Evolutionary conservation across 2,797 vertebrate genomes (phyloP), one percentile per base, ranked within the genome.

Genomic region (Tauraco hartlaubi): DNA sequence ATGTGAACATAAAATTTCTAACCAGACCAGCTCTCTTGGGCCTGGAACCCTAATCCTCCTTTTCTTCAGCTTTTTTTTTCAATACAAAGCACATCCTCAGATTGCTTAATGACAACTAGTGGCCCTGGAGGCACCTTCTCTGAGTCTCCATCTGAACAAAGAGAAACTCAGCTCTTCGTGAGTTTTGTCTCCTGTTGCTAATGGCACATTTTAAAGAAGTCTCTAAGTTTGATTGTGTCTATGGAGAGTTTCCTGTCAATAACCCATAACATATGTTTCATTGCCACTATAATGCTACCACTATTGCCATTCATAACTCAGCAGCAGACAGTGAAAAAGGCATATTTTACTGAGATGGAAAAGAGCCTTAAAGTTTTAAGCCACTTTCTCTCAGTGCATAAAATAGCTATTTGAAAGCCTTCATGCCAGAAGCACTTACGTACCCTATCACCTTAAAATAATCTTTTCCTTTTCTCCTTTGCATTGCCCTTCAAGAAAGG

Each of bases 291-390:
- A 85, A 79, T 62, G n/a, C 29, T 87, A 52, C 35, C 63, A 25
- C 59, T 82, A 37, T 83, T 89, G 35, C 63, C 64, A 63, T 82
- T 85, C 74, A 79, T 73, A 94, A 95, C 59, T 90, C 77, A 96
- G 33, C 37, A 88, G 33, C 48, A 89, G 90, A 73, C 21, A 79
- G 71, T 71, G 20, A 83, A 95, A 93, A 85, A 67, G 33, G 29
- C 63, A 31, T 46, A 92, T 94, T 90, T 93, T 91, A 73, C 52
- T 59, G 48, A 77, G 48, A 92, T 56, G 59, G 88, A 76, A 92
- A 88, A 85, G 49, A 67, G 15, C 58, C 67, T 95, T 93, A 56
- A 95, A 96, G 5, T 87, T 90, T 95, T 91, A 94, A 91, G 56
- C 48, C 73, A 74, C 31, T 67, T 95, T 93, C 35, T 96, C 26